Base-by-base conservation (phyloP, 2,797 vertebrate species). In the Chrysolophus pictus region DNA sequence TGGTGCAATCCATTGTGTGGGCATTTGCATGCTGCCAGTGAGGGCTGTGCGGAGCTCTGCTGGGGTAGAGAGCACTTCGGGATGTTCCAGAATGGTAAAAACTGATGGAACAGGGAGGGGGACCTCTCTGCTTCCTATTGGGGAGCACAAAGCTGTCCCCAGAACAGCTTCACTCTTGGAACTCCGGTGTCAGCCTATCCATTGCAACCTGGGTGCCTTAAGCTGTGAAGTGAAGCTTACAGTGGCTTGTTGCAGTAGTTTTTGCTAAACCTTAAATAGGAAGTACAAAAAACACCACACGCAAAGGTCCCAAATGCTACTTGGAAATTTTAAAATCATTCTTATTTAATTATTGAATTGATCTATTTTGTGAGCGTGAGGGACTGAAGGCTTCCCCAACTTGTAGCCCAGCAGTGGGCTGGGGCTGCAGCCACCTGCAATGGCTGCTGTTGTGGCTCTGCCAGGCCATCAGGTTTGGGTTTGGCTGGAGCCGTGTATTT, bases 1-100 rank as follows among this genome's bases (percentile, higher is more conserved):
- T 58, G 69, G 11, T 62, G 39, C 0, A 0, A 53, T 64, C 59
- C 22, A 2, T 56, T 69, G 10, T 35, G 5, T 1, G 33, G 58
- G 47, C 39, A 22, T 78, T 78, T 23, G 39, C 2, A 1, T 31
- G 37, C 24, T 72, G 41, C 37, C 29, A 29, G 39, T 15, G 19
- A 28, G 65, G 70, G 65, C 75, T 74, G 42, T 2, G 37, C 9
- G 9, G 22, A 37, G 31, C 15, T 56, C 29, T n/a, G 39, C 21
- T 56, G 29, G 19, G 42, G 75, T 22, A 1, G 9, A 63, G 39
- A 39, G 6, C 15, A 24, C 4, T 4, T 0, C 0, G 42, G n/a
- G 31, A 18, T 84, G 28, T 76, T 49, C 80, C 56, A 58, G 24
- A 33, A 19, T 23, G 33, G 42, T 35, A 26, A 41, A 2, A 65